A percentile compares a stretch with the other conserved stretches of the same genome.
These are phyloP conservation scores for Scaptomyza parva DNA, from an alignment of 2,888 invertebrate genomes.

Conservation along the genomic window DNA sequence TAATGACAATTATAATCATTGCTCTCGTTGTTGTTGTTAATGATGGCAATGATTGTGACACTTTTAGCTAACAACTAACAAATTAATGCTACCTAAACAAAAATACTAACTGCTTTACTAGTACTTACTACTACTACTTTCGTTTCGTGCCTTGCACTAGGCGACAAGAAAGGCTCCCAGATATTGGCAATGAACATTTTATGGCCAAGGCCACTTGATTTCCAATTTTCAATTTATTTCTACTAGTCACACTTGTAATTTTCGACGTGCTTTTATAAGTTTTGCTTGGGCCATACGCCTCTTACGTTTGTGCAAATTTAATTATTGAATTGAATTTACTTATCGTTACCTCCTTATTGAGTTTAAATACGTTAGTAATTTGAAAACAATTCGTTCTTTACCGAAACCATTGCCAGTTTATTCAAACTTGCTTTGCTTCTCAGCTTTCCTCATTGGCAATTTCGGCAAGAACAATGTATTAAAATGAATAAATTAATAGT, in stretches of 20 bases:
- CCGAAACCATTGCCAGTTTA: constrained; percentile 28
- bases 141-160: constrained; percentile 11
- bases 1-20: constrained; percentile 57
- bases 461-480: constrained; percentile 58
- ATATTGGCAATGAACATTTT: constrained; percentile 26
- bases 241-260: constrained; percentile 20
- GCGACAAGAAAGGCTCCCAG: constrained; percentile 16
- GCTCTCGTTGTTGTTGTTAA: constrained; percentile 40
- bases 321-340: constrained; percentile 26
- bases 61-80: constrained; percentile 45
- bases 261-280: constrained; percentile 42
- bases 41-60: constrained; percentile 34
- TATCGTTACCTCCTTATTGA: constrained; percentile 28
- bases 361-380: constrained; percentile 15
- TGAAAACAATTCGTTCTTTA: constrained; percentile 22
- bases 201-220: constrained; percentile 19
- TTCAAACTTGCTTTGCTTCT: constrained; percentile 25
- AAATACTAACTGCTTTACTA: constrained; percentile 29
- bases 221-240: constrained; percentile 32
- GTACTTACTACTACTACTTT: constrained; percentile 17
- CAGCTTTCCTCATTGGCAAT: constrained; percentile 43
- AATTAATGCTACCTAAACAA: constrained; percentile 26
- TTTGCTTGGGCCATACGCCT: constrained; percentile 31
- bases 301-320: constrained; percentile 37
- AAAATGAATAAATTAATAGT: constrained; percentile 36